Evolutionary conservation across 2,888 invertebrate species (phyloP).

Genomic region (Gibbula magus): DNA sequence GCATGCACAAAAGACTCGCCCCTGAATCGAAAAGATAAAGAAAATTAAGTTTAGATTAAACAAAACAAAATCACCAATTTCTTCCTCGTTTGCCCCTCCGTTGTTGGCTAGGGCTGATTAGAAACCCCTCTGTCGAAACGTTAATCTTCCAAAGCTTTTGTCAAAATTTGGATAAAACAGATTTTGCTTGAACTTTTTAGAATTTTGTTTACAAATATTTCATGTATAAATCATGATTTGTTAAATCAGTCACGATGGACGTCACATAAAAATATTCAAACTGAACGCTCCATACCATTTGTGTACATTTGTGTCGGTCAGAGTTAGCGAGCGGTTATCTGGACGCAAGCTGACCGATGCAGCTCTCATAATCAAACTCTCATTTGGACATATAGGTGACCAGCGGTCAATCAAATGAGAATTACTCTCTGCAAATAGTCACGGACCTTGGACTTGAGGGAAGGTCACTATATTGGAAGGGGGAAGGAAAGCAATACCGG

Average conservation of each 20-base stretch:
- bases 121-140: too few species aligned
- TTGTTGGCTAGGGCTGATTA: neutral
- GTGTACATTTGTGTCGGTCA: too few species aligned
- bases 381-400: conserved; percentile 13
- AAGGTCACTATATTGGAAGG: neutral
- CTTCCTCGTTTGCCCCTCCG: conserved; percentile 1
- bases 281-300: too few species aligned
- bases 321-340: neutral
- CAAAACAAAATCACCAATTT: conserved; percentile 18
- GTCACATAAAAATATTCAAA: too few species aligned
- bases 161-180: too few species aligned
- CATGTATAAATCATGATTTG: too few species aligned
- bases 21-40: conserved; percentile 21
- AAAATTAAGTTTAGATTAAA: conserved; percentile 25
- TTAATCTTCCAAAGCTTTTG: too few species aligned
- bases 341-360: neutral
- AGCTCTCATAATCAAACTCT: conserved; percentile 17
- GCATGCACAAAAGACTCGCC: neutral
- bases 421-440: conserved; percentile 17
- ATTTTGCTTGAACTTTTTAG: too few species aligned
- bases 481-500: neutral
- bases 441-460: neutral
- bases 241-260: too few species aligned
- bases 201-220: too few species aligned
- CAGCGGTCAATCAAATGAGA: conserved; percentile 14